Conservation (phyloP, 2,797 vertebrate genomes). For the Mus caroli region DNA sequence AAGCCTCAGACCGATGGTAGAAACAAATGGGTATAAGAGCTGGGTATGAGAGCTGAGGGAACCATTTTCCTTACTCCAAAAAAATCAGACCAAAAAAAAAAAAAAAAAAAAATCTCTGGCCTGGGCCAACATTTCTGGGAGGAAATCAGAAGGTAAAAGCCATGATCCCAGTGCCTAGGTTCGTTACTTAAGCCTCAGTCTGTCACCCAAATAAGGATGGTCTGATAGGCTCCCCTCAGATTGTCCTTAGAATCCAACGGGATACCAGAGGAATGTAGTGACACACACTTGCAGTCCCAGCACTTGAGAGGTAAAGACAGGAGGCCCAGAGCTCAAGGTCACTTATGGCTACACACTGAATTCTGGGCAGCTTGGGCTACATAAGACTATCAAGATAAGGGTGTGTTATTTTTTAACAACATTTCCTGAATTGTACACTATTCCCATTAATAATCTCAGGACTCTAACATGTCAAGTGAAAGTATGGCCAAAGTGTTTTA, state of each 20-base stretch:
- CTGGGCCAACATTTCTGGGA: neutral
- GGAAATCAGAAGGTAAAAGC: neutral
- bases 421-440: neutral
- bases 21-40: too few relatives aligned
- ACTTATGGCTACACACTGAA: neutral
- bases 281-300: too few relatives aligned
- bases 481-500: neutral
- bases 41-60: neutral
- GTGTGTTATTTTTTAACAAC: neutral
- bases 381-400: neutral
- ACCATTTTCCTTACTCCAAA: neutral
- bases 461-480: neutral
- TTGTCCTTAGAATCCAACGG: neutral
- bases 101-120: neutral
- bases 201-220: neutral
- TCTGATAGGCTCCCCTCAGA: neutral
- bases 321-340: neutral
- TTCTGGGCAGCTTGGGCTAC: neutral
- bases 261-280: neutral
- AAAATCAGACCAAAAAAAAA: neutral
- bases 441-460: neutral
- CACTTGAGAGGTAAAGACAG: neutral
- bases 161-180: neutral
- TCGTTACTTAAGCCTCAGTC: neutral
- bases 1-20: neutral